Evolutionary conservation across 2,113 vertebrate genomes (phyloP), one percentile per base, ranked within the genome.

Genomic region (Syrrhaptes paradoxus): DNA sequence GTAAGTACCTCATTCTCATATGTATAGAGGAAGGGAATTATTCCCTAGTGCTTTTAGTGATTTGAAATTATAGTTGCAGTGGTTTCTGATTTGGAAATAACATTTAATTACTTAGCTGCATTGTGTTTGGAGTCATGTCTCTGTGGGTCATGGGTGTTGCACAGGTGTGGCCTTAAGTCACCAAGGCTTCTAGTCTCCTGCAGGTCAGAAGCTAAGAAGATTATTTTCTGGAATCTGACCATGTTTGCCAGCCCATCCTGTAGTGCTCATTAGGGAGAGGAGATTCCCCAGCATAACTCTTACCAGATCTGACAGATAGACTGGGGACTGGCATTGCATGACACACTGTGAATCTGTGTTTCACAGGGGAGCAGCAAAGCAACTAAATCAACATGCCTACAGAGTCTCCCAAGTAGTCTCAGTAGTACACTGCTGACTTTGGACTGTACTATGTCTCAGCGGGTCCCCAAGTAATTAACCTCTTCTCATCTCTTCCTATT

Each of bases 341-440:
- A 95, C 89, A 95, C 78, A 68, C 65, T 78, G 80, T 75, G 86
- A 94, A 96, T 87, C 77, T 92, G 52, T 92, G 85, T 93, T 94
- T 74, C 85, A 81, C 87, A 31, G 26, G 68, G 52, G 79, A 96
- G 49, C 78, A 88, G 59, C 45, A 18, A 94, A 82, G 80, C 81
- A 93, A 57, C 62, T 86, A 94, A 97, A 82, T 85, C 80, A 70
- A n/a, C 29, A 57, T 76, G 91, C 45, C 85, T 90, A 31, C 29
- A 25, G 74, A 88, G 85, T 61, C 86, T 96, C 92, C 76, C 65
- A 73, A 63, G 92, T 66, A 78, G 86, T 45, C 72, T 92, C 96
- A 80, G 55, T 54, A 41, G 25, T 61, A 81, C 6, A 5, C 88
- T 91, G 48, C 75, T 90, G 87, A 68, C 87, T 93, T 95, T 87